phyloP scores from a whole-genome alignment of 1,140 invertebrate species.

The Euwallacea fornicatus region DNA sequence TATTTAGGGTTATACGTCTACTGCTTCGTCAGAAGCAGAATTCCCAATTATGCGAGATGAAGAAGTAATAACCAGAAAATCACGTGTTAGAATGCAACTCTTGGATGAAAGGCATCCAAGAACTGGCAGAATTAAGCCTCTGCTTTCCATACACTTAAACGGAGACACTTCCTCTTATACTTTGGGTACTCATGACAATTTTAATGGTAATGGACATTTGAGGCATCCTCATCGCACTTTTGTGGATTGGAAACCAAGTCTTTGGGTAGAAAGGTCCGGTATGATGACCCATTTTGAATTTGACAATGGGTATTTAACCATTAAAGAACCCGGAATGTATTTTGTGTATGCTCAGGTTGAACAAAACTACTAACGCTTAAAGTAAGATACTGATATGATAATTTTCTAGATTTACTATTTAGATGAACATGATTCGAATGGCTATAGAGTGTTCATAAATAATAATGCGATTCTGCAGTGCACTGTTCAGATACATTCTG shows the following conservation, averaged over 20 bases:
- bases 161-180: slow-evolving; percentile 49
- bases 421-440: slow-evolving; percentile 66
- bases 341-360: slow-evolving; percentile 66
- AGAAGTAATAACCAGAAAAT: slow-evolving; percentile 21
- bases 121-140: slow-evolving; percentile 40
- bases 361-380: not conserved
- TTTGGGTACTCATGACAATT: slow-evolving; percentile 47
- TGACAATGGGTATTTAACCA: slow-evolving; percentile 57
- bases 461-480: slow-evolving; percentile 61
- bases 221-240: slow-evolving; percentile 56
- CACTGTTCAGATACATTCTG: slow-evolving; percentile 58
- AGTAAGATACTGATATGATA: too few relatives aligned
- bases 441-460: slow-evolving; percentile 63
- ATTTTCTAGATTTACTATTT: slow-evolving; percentile 62
- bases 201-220: slow-evolving; percentile 55
- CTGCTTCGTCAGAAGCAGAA: not conserved
- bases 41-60: slow-evolving; percentile 23
- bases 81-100: slow-evolving; percentile 22
- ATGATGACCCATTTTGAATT: slow-evolving; percentile 53
- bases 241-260: slow-evolving; percentile 56
- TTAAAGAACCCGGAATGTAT: slow-evolving; percentile 64
- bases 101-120: slow-evolving; percentile 33
- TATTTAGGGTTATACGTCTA: not conserved
- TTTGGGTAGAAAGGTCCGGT: slow-evolving; percentile 55
- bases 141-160: slow-evolving; percentile 45